These are phyloP conservation scores for Pseudomyrmex pallidus DNA, from an alignment of 1,140 invertebrate genomes.

Conservation along the genomic window DNA sequence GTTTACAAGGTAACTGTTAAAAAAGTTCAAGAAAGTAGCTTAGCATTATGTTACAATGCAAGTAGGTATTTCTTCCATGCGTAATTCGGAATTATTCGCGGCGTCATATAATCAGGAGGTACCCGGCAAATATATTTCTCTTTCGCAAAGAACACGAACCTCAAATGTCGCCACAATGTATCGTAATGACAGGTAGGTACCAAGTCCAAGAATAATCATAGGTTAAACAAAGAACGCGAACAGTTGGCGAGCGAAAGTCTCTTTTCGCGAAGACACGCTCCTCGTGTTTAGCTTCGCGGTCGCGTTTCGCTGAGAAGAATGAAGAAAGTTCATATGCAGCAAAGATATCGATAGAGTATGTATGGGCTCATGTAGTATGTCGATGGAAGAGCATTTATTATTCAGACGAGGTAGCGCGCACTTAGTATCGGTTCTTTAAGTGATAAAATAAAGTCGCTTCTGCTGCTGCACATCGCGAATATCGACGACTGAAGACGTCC, in stretches of 20 bases:
- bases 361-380: background rate
- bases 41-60: constrained; percentile 13
- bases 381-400: constrained; percentile 41
- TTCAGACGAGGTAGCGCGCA: constrained; percentile 26
- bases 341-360: constrained; percentile 37
- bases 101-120: constrained; percentile 58
- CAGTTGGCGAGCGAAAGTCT: constrained; percentile 66
- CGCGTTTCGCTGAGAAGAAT: background rate
- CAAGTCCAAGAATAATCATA: constrained; percentile 55
- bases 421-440: constrained; percentile 7
- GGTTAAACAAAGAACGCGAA: constrained; percentile 36
- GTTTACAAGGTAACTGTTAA: constrained; percentile 6
- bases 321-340: background rate
- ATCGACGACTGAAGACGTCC: constrained; percentile 28
- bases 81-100: constrained; percentile 38
- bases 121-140: constrained; percentile 41
- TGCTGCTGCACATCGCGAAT: constrained; percentile 36
- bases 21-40: constrained; percentile 14
- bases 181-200: constrained; percentile 64
- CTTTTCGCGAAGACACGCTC: constrained; percentile 19
- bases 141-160: constrained; percentile 51
- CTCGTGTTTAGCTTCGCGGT: background rate
- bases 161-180: constrained; percentile 37
- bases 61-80: constrained; percentile 29
- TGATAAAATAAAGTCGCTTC: constrained; percentile 47